Evolutionary conservation across 1,140 invertebrate species (phyloP), one percentile per base, ranked within the genome.

Genomic region (Eueides isabella): DNA sequence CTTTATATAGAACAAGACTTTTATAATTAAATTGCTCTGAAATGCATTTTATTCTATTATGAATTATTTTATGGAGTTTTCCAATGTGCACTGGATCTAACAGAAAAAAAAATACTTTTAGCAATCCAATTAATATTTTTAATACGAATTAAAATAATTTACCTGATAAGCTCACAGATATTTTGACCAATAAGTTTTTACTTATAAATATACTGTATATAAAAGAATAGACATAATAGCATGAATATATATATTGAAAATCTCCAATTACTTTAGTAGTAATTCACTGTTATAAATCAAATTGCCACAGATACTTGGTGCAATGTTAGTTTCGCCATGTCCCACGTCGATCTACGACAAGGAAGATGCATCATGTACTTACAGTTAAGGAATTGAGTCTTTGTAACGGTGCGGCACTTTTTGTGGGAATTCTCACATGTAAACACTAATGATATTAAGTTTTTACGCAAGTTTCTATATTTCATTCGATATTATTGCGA

Each of bases 371-470:
- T 87, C 84, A 87, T 82, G 83, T 87, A 88, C 86, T 84, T 87
- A 88, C 86, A 83, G 81, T 87, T 89, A 89, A 75, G 72, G 80
- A 86, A 89, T 85, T 85, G 87, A 87, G 83, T 87, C 75, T 77
- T 33, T 63, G 76, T 85, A 84, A 87, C 86, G 82, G 84, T 76
- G 71, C 79, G 48, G 66, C 26, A 28, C 55, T 76, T 74, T 73
- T 77, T 71, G 64, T 77, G 72, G 67, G 55, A 76, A 67, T 28
- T 19, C 35, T 38, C 61, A 64, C 35, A 38, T 72, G 48, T 67
- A 62, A 55, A 63, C 65, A 61, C 23, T 67, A 62, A 67, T 73
- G 48, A 38, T 41, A 62, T 73, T n/a, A 63, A 31, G 30, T 67
- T 62, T 55, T 67, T 72, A 48, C 64, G 11, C 16, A 33, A 11